A percentile compares a stretch with the other conserved stretches of the same genome.
These are phyloP conservation scores for Semnornis frantzii DNA, from an alignment of 2,113 vertebrate genomes.

Conservation along the genomic window DNA sequence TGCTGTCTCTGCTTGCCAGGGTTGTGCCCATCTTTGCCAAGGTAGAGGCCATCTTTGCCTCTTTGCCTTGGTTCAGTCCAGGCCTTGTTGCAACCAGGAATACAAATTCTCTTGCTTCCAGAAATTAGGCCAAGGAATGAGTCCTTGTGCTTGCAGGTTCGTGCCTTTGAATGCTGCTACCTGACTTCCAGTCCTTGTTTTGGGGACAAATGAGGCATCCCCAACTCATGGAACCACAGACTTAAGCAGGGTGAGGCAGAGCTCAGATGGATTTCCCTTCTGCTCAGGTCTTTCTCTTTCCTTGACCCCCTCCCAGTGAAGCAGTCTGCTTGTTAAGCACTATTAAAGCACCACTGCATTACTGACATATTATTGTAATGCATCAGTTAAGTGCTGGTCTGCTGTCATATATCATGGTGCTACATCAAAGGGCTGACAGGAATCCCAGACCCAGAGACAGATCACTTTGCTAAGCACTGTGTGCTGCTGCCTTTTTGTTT, in stretches of 20 bases:
- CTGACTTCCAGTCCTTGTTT: not conserved
- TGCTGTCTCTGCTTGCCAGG: not conserved
- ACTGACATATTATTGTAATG: constrained; percentile 46
- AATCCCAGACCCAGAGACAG: not conserved
- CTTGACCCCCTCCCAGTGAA: not conserved
- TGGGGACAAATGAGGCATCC: not conserved
- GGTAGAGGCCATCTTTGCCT: not conserved
- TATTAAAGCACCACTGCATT: constrained; percentile 38
- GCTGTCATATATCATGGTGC: not conserved
- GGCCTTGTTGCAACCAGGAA: not conserved
- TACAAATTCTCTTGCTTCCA: not conserved
- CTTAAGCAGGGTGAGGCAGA: not conserved
- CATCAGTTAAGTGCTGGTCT: constrained; percentile 37
- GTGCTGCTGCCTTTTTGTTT: not conserved
- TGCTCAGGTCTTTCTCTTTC: not conserved
- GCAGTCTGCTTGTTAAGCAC: constrained; percentile 23
- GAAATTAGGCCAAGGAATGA: not conserved
- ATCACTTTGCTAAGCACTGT: not conserved
- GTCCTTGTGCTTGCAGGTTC: not conserved
- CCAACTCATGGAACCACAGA: not conserved
- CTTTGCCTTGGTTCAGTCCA: not conserved
- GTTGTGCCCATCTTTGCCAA: not conserved
- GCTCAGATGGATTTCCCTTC: not conserved
- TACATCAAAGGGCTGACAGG: constrained; percentile 39
- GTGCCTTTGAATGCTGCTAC: not conserved